A percentile compares a stretch with the other conserved stretches of the same genome.
These are phyloP conservation scores for Synanthedon myopaeformis DNA, from an alignment of 2,888 invertebrate genomes.

Conservation along the genomic window DNA sequence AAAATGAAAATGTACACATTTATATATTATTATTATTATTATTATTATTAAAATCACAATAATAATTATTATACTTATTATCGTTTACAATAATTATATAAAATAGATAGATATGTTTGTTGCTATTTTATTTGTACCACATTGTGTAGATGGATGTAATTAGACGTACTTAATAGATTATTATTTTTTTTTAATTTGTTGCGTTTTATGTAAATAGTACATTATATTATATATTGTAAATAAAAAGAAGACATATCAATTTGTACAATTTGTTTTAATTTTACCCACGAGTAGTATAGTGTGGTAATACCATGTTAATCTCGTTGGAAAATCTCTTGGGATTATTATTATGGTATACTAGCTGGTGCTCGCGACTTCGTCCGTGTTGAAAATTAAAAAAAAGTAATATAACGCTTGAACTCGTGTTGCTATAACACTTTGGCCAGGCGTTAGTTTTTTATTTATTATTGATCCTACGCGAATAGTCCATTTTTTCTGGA, in stretches of 20 bases:
- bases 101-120: background rate
- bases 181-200: slow-evolving; percentile 21
- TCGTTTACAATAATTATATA: slow-evolving; percentile 1
- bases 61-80: background rate
- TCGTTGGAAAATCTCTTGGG: too few species aligned
- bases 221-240: slow-evolving; percentile 58
- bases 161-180: slow-evolving; percentile 43
- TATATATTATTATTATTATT: background rate
- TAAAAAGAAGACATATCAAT: slow-evolving; percentile 68
- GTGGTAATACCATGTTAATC: too few species aligned
- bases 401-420: too few species aligned
- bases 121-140: background rate
- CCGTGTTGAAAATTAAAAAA: too few species aligned
- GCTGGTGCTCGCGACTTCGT: too few species aligned
- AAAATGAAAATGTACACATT: background rate
- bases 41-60: background rate
- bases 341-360: too few species aligned
- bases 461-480: too few species aligned
- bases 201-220: slow-evolving; percentile 45
- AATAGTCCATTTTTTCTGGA: too few species aligned
- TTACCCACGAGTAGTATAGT: too few species aligned
- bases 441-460: too few species aligned
- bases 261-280: slow-evolving; percentile 42
- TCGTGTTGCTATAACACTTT: too few species aligned
- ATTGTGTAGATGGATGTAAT: slow-evolving; percentile 27